A percentile compares a stretch with the other conserved stretches of the same genome.
Evolutionary conservation across 2,113 vertebrate species (phyloP).

Genomic region (Psilopogon haemacephalus): DNA sequence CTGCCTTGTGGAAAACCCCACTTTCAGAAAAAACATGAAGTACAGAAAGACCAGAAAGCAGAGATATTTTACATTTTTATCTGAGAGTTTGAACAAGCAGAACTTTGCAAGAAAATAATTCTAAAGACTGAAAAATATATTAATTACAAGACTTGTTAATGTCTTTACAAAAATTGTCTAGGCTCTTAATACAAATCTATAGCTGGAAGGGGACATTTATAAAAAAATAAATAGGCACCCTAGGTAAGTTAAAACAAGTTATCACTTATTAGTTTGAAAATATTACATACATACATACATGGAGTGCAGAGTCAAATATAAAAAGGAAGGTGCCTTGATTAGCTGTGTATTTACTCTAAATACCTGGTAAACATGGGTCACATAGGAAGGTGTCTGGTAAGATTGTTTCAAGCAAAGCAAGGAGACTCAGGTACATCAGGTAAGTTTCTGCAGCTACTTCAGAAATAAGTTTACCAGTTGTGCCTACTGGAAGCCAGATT

Average conservation of each 20-base stretch:
- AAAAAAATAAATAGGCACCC: slow-evolving; percentile 77
- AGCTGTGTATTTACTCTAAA: slow-evolving; percentile 36
- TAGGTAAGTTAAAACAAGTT: slow-evolving; percentile 63
- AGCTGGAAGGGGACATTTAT: slow-evolving; percentile 56
- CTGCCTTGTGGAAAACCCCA: neutral
- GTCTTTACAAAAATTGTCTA: slow-evolving; percentile 66
- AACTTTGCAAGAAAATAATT: slow-evolving; percentile 71
- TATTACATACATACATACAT: slow-evolving; percentile 48
- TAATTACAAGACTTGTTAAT: slow-evolving; percentile 60
- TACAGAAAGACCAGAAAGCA: neutral
- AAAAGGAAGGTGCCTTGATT: slow-evolving; percentile 48
- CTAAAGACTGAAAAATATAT: slow-evolving; percentile 65
- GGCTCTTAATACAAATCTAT: slow-evolving; percentile 64
- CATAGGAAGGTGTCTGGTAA: neutral
- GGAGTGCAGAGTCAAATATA: slow-evolving; percentile 59
- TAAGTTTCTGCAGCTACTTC: neutral
- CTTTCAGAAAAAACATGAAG: neutral
- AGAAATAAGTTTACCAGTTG: slow-evolving; percentile 26
- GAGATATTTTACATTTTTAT: slow-evolving; percentile 49
- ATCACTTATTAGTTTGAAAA: slow-evolving; percentile 57
- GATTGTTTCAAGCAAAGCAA: slow-evolving; percentile 25
- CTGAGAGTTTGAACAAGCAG: slow-evolving; percentile 44
- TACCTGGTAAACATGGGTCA: slow-evolving; percentile 36
- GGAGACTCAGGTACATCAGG: neutral
- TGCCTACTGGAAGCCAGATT: slow-evolving; percentile 37